Percentiles rank a stretch among this genome's conserved stretches.
These are phyloP conservation scores for Hirudinaria manillensis DNA, from an alignment of 2,888 invertebrate species.

Conservation along the genomic window DNA sequence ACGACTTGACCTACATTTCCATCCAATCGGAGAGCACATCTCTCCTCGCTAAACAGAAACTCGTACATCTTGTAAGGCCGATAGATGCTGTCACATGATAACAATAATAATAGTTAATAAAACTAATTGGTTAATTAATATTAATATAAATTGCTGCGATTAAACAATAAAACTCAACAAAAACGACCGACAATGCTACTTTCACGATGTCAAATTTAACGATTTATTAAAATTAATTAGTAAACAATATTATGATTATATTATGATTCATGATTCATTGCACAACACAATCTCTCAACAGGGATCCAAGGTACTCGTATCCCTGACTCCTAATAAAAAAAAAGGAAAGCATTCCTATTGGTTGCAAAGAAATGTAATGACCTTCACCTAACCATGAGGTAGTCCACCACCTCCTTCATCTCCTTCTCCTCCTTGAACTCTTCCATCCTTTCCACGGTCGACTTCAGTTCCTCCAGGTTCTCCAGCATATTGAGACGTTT, in stretches of 20 bases:
- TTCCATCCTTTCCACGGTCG: not conserved
- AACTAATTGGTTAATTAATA: too few species aligned
- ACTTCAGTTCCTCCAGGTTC: not conserved
- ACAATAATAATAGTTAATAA: too few species aligned
- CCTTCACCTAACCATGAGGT: not conserved
- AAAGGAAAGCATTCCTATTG: not conserved
- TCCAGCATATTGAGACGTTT: not conserved
- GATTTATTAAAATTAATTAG: not conserved
- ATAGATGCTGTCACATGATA: not conserved
- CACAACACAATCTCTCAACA: not conserved
- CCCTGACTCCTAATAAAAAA: not conserved
- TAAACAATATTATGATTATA: not conserved
- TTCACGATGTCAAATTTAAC: too few species aligned
- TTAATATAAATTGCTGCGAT: too few species aligned
- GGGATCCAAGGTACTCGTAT: too few species aligned
- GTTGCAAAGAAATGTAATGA: not conserved
- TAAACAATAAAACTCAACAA: too few species aligned
- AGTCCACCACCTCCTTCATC: not conserved
- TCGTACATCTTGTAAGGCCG: slow-evolving; percentile 4
- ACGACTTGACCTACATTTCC: not conserved
- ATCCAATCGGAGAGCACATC: slow-evolving; percentile 1
- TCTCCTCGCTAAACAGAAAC: not conserved
- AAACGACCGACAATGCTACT: too few species aligned
- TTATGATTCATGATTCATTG: not conserved
- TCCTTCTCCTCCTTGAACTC: not conserved